Evolutionary conservation across 1,140 invertebrate species (phyloP).

Genomic region (Bemisia tabaci): DNA sequence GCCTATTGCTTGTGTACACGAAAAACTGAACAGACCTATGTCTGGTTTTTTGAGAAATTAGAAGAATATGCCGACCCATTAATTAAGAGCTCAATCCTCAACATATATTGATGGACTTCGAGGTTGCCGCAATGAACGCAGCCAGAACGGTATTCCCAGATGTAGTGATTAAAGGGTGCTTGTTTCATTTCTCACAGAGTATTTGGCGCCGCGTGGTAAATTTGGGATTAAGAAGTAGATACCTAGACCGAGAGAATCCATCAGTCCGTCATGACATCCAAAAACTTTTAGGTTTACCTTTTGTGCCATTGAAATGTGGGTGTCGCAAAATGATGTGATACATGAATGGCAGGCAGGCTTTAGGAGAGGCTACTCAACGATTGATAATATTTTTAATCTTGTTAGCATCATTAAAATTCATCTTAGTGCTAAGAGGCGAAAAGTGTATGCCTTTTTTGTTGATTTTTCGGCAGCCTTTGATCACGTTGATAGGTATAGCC

Average conservation of each 20-base stretch:
- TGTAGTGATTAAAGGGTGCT: neutral
- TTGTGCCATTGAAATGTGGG: neutral
- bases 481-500: neutral
- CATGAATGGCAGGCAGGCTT: neutral
- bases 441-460: neutral
- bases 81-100: neutral
- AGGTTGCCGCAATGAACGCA: neutral
- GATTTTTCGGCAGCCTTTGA: neutral
- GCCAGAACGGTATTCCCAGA: neutral
- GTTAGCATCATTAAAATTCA: neutral
- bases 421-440: neutral
- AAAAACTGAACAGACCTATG: neutral
- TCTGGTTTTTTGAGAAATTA: neutral
- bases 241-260: neutral
- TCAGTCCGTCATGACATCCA: neutral
- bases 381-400: neutral
- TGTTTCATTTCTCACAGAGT: neutral
- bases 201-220: neutral
- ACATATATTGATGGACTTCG: neutral
- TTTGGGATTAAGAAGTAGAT: neutral
- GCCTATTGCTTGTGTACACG: neutral
- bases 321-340: neutral
- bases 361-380: neutral
- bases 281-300: neutral
- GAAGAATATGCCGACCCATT: neutral